phyloP scores from a whole-genome alignment of 92 coral and sea anemone genomes.

The Porites cylindrica region DNA sequence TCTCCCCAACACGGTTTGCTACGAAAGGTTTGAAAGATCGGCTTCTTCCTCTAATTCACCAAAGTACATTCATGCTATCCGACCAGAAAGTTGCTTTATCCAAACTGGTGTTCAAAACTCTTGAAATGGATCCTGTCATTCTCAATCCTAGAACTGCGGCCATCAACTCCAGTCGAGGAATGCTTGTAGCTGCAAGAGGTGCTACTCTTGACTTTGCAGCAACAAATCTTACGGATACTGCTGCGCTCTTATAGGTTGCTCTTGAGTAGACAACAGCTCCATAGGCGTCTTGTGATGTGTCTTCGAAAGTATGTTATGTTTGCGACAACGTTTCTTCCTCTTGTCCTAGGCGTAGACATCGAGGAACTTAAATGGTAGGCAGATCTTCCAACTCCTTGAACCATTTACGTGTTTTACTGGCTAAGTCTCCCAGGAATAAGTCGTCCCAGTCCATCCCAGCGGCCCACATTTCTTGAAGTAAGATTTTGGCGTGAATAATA shows the following conservation, averaged over 20 bases:
- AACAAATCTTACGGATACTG: constrained; percentile 36
- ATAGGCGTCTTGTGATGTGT: no score
- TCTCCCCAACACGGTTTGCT: constrained; percentile 69
- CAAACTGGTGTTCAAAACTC: constrained; percentile 18
- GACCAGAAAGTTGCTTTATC: constrained; percentile 55
- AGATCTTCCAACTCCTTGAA: no score
- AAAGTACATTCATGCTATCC: constrained; percentile 65
- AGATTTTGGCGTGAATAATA: constrained; percentile 58
- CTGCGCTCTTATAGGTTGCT: constrained; percentile 43
- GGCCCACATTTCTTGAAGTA: constrained; percentile 62
- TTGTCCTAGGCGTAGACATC: constrained; percentile 49
- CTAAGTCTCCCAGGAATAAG: constrained; percentile 41
- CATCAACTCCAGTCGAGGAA: constrained; percentile 67
- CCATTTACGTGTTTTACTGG: constrained; percentile 40
- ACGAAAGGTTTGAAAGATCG: constrained; percentile 50
- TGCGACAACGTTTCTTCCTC: constrained; percentile 22
- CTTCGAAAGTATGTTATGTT: no score
- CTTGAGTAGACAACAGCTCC: constrained; percentile 60
- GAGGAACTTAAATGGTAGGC: constrained; percentile 43
- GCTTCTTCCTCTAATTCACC: constrained; percentile 72
- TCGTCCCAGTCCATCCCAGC: constrained; percentile 75
- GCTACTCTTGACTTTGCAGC: constrained; percentile 53
- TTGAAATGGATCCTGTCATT: constrained; percentile 46
- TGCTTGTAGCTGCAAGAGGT: constrained; percentile 55
- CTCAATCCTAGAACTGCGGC: constrained; percentile 72